Evolutionary conservation across 1,140 invertebrate species (phyloP), one percentile per base, ranked within the genome.

Genomic region (Drosophila mayri): DNA sequence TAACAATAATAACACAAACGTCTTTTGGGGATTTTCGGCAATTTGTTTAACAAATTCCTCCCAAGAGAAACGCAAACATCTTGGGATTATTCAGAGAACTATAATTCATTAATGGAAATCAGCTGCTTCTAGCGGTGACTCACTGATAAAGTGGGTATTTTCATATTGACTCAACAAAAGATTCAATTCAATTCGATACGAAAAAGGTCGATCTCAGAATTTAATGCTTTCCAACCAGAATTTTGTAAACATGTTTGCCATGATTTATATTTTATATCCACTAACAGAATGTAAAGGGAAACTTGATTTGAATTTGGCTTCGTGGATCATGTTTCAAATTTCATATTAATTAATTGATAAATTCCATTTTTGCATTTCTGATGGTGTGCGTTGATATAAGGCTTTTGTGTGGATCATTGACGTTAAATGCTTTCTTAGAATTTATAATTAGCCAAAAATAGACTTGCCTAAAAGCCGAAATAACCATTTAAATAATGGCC

Each of bases 341-440:
- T 25, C 44, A 62, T 30, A 41, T 60, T 30, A 55, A 70, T 55
- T 71, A 71, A 72, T 59, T 37, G 37, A 72, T 60, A 50, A 35
- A 66, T 41, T 50, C 50, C 14, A 12, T 71, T 20, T 72, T 70
- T 59, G 35, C 22, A 71, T 70, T 35, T 59, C 44, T 25, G 22
- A 60, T 59, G 10, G 37, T 32, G 52, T 62, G 22, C 12, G 66
- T 67, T 79, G 70, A 82, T 79, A 60, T 57, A 87, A 47, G 14
- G 49, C 37, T 50, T 44, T 43, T 75, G 49, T 54, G 41, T 28
- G 50, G 54, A 16, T 54, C 46, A 18, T 37, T 76, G 79, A 87
- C 79, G 64, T 43, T 84, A 87, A 88, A 88, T 55, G 62, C 49
- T 77, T 64, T 77, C 62, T 83, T 76, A 83, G 70, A 76, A 86